These are phyloP conservation scores for Phlogophora meticulosa DNA, from an alignment of 2,888 invertebrate species.

Conservation along the genomic window DNA sequence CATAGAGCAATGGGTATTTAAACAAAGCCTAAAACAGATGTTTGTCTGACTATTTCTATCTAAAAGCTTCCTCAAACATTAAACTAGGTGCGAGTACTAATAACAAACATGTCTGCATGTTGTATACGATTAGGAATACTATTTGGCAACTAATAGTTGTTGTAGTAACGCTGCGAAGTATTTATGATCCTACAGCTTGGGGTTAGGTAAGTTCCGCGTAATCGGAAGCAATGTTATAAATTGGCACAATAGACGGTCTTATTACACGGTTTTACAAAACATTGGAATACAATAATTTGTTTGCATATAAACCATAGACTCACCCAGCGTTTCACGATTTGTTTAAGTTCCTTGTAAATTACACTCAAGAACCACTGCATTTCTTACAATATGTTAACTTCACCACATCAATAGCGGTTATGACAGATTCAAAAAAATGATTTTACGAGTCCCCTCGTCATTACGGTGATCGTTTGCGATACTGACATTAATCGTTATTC, in stretches of 20 bases:
- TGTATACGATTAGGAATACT: conserved; percentile 44
- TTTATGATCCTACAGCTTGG: conserved; percentile 38
- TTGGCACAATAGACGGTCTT: conserved; percentile 32
- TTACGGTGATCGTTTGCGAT: conserved; percentile 53
- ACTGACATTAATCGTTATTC: conserved; percentile 40
- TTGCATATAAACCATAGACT: conserved; percentile 20
- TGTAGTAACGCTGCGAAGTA: conserved; percentile 36
- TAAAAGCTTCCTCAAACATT: conserved; percentile 51
- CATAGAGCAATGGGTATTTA: background rate
- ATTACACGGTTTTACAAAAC: conserved; percentile 32
- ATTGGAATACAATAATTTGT: conserved; percentile 4
- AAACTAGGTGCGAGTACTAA: conserved; percentile 16
- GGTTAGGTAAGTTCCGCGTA: conserved; percentile 16
- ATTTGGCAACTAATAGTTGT: conserved; percentile 57
- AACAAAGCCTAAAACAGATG: conserved; percentile 3
- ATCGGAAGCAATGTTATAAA: conserved; percentile 51
- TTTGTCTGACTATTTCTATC: background rate
- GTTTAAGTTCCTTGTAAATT: conserved; percentile 58
- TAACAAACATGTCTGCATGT: conserved; percentile 37
- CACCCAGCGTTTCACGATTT: conserved; percentile 52
- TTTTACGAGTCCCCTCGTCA: conserved; percentile 49
- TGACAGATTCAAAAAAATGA: conserved; percentile 35
- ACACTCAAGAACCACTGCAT: conserved; percentile 56
- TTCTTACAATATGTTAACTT: conserved; percentile 41
- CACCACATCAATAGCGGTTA: conserved; percentile 44